These are phyloP conservation scores for Rhynchonycteris naso DNA, from an alignment of 2,797 vertebrate genomes.

Conservation along the genomic window DNA sequence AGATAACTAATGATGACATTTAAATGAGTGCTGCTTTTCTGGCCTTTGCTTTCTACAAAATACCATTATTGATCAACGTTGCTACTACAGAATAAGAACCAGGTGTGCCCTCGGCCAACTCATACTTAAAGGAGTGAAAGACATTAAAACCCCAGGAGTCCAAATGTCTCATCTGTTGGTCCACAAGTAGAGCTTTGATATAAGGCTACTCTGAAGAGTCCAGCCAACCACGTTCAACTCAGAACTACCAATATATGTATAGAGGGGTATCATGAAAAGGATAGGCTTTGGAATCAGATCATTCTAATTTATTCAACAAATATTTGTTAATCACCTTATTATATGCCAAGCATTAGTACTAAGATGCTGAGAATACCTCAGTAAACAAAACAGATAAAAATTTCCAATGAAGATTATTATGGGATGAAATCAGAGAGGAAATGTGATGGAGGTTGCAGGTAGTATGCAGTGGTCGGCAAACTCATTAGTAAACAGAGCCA, in stretches of 20 bases:
- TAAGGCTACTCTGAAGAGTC: slow-evolving; percentile 8
- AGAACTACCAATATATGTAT: background rate
- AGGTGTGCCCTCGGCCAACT: background rate
- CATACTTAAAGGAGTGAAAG: slow-evolving; percentile 20
- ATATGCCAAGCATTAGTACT: slow-evolving; percentile 38
- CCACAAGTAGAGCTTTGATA: background rate
- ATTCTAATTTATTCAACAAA: slow-evolving; percentile 38
- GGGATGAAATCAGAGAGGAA: slow-evolving; percentile 27
- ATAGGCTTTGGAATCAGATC: background rate
- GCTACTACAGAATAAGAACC: background rate
- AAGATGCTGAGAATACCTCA: background rate
- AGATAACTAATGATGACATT: slow-evolving; percentile 39
- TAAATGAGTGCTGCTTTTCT: slow-evolving; percentile 44
- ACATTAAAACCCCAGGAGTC: background rate
- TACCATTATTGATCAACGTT: slow-evolving; percentile 5
- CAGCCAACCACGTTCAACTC: background rate
- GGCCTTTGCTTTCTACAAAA: background rate
- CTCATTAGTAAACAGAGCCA: no score
- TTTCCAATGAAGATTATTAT: background rate
- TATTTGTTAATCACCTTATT: slow-evolving; percentile 3
- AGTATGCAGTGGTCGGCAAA: no score
- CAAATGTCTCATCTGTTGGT: slow-evolving; percentile 21
- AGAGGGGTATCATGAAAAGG: background rate
- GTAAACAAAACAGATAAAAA: slow-evolving; percentile 39
- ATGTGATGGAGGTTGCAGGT: background rate